These are phyloP conservation scores for Borostomias antarcticus DNA, from an alignment of 2,797 vertebrate genomes.

Conservation along the genomic window DNA sequence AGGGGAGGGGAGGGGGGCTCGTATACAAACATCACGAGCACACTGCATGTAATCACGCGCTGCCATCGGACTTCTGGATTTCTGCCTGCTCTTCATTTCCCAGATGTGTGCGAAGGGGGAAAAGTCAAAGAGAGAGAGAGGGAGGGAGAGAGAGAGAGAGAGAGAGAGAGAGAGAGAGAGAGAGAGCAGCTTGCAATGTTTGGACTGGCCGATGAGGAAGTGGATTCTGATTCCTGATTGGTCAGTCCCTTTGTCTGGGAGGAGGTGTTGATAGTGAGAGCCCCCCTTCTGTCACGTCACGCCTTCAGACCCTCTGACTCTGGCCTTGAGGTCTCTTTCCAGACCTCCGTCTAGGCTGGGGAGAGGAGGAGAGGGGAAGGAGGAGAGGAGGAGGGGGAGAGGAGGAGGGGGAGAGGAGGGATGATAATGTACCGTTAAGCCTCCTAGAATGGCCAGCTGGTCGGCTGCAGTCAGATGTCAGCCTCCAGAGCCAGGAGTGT, in stretches of 20 bases:
- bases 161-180: background rate
- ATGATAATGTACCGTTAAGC: conserved; percentile 48
- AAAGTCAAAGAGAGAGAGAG: background rate
- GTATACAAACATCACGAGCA: background rate
- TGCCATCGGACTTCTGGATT: background rate
- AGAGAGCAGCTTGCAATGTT: background rate
- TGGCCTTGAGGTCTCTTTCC: conserved; percentile 40
- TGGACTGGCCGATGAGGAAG: background rate
- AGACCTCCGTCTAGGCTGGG: conserved; percentile 24
- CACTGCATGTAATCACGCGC: background rate
- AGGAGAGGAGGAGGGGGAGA: background rate
- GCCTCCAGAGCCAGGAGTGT: conserved; percentile 15
- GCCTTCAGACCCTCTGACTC: conserved; percentile 53
- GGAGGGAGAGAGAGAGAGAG: background rate
- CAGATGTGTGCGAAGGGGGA: background rate
- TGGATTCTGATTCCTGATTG: background rate
- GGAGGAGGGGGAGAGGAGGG: conserved; percentile 35
- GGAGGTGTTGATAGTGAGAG: conserved; percentile 23
- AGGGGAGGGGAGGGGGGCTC: background rate
- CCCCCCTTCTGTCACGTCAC: conserved; percentile 45
- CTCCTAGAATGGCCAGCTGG: conserved; percentile 57
- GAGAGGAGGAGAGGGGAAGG: background rate
- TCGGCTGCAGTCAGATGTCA: conserved; percentile 56
- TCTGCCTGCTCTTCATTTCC: background rate
- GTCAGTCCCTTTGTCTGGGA: background rate